A percentile compares a stretch with the other conserved stretches of the same genome.
These are phyloP conservation scores for Bradypodion ventrale DNA, from an alignment of 2,797 vertebrate genomes.

Conservation along the genomic window DNA sequence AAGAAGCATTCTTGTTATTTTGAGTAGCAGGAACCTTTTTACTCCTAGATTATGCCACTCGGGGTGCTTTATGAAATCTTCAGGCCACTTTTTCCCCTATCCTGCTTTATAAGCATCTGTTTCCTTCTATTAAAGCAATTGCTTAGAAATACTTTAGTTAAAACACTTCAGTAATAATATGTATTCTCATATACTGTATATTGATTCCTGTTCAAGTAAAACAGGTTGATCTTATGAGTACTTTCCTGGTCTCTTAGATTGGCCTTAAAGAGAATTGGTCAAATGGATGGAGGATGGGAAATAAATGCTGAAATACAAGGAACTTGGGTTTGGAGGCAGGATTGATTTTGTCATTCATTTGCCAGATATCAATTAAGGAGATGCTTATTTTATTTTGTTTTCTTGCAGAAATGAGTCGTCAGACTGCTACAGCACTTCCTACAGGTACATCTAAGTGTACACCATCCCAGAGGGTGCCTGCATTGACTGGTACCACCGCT, in stretches of 20 bases:
- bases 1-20: neutral
- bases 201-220: neutral
- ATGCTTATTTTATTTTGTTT: constrained; percentile 4
- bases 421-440: constrained; percentile 97
- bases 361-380: neutral
- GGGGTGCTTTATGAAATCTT: no score
- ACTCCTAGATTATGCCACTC: neutral
- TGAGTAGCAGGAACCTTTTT: neutral
- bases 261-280: neutral
- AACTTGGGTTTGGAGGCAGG: neutral
- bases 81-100: no score
- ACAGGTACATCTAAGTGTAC: constrained; percentile 99
- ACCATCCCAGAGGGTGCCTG: constrained; percentile 95
- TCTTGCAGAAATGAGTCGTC: constrained; percentile 97
- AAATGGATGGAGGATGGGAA: neutral
- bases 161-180: neutral
- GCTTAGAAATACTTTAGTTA: neutral
- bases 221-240: neutral
- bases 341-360: neutral
- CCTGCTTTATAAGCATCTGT: neutral
- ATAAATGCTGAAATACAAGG: neutral
- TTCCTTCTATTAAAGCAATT: neutral
- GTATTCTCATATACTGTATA: neutral
- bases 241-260: neutral
- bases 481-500: constrained; percentile 95